These are phyloP conservation scores for Panthera tigris DNA, from an alignment of 2,113 vertebrate genomes.

Conservation along the genomic window DNA sequence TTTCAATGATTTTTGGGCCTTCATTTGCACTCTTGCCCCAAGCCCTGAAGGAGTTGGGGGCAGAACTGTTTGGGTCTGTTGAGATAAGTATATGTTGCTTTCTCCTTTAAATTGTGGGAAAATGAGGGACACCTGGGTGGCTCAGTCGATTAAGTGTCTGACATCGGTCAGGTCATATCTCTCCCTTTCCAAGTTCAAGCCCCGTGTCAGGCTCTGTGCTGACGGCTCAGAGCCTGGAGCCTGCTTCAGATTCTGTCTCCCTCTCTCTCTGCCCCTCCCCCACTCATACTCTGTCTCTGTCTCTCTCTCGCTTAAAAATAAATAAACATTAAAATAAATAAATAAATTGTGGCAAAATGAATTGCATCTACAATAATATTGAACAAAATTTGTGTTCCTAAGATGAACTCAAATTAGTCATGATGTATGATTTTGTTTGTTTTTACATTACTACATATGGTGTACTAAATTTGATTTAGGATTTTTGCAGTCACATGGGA, in stretches of 20 bases:
- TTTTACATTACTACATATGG: background rate
- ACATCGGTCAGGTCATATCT: no score
- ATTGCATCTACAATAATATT: background rate
- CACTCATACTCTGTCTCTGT: no score
- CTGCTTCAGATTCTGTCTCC: no score
- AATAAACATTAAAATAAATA: no score
- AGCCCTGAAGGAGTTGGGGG: background rate
- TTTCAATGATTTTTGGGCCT: background rate
- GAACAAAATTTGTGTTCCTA: background rate
- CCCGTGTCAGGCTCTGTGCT: no score
- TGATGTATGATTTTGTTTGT: background rate
- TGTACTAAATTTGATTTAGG: background rate
- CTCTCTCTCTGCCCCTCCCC: no score
- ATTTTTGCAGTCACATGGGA: background rate
- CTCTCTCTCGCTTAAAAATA: no score
- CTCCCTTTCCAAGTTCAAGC: no score
- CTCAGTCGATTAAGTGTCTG: no score
- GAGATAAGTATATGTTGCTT: background rate
- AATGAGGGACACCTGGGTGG: background rate
- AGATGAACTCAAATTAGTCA: background rate
- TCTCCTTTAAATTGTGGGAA: background rate
- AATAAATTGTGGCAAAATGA: background rate
- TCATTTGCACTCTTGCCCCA: background rate
- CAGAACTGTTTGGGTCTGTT: background rate
- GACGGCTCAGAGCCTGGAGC: no score